phyloP scores from a whole-genome alignment of 2,113 vertebrate species.

The Isurus oxyrinchus region DNA sequence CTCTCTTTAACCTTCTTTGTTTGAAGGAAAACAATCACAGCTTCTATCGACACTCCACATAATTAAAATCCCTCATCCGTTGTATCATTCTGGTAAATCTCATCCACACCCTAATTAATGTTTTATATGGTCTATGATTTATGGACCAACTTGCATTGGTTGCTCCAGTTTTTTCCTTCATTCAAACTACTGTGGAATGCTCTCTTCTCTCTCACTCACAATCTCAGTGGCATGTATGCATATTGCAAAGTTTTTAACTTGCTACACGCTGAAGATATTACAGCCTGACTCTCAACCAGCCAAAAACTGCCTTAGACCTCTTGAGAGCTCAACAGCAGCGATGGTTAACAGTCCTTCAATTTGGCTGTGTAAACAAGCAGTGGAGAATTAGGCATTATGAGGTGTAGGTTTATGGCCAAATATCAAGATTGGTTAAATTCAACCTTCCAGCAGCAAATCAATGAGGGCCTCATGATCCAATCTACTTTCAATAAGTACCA shows the following conservation, averaged over 20 bases:
- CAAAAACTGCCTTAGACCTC: background rate
- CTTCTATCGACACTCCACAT: background rate
- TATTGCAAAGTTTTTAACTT: background rate
- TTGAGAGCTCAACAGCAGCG: background rate
- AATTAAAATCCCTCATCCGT: no score
- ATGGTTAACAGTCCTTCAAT: background rate
- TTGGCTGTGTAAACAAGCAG: no score
- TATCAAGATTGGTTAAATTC: no score
- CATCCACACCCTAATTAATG: background rate
- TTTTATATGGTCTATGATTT: background rate
- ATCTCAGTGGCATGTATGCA: background rate
- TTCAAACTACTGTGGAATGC: background rate
- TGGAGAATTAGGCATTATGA: no score
- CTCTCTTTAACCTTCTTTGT: background rate
- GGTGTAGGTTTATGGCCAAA: no score
- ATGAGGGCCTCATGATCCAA: no score
- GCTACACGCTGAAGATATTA: background rate
- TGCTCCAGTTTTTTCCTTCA: background rate
- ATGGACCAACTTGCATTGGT: background rate
- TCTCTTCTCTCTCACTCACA: background rate
- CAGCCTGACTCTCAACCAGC: background rate
- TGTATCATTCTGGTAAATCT: background rate
- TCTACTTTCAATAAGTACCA: no score
- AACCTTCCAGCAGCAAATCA: no score
- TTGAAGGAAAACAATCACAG: background rate